Evolutionary conservation across 2,797 vertebrate genomes (phyloP).

Genomic region (Sebastes taczanowskii): DNA sequence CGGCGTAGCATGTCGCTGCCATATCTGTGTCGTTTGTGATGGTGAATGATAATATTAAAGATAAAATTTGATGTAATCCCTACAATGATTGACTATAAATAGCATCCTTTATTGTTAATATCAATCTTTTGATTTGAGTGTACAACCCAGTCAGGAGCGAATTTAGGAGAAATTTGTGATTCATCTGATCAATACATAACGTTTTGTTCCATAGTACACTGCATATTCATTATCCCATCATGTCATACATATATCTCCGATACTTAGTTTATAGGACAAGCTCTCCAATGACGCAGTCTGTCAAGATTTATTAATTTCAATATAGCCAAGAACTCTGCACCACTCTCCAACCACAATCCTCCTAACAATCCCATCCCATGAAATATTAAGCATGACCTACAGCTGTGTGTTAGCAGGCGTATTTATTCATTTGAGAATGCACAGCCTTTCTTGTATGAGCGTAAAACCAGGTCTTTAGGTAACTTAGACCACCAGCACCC

Average conservation of each 20-base stretch:
- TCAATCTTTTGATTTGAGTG: background rate
- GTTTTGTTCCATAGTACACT: background rate
- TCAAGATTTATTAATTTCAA: constrained; percentile 21
- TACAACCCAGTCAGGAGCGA: background rate
- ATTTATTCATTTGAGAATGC: constrained; percentile 11
- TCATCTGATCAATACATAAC: background rate
- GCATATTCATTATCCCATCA: background rate
- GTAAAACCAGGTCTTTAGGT: background rate
- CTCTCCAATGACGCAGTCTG: background rate
- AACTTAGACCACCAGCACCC: background rate
- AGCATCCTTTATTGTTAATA: background rate
- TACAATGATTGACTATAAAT: background rate
- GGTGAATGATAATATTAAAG: constrained; percentile 1
- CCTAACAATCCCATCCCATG: constrained; percentile 13
- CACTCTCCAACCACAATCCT: background rate
- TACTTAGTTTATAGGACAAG: constrained; percentile 1
- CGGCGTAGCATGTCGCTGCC: background rate
- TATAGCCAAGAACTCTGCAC: background rate
- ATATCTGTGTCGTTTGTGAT: constrained; percentile 10
- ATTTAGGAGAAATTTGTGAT: background rate
- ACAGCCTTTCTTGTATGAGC: background rate
- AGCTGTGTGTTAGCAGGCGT: constrained; percentile 13
- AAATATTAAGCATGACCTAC: constrained; percentile 44
- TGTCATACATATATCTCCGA: background rate
- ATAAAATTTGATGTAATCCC: background rate